Evolutionary conservation across 1,140 invertebrate species (phyloP).

Genomic region (Drosophila gunungcola): DNA sequence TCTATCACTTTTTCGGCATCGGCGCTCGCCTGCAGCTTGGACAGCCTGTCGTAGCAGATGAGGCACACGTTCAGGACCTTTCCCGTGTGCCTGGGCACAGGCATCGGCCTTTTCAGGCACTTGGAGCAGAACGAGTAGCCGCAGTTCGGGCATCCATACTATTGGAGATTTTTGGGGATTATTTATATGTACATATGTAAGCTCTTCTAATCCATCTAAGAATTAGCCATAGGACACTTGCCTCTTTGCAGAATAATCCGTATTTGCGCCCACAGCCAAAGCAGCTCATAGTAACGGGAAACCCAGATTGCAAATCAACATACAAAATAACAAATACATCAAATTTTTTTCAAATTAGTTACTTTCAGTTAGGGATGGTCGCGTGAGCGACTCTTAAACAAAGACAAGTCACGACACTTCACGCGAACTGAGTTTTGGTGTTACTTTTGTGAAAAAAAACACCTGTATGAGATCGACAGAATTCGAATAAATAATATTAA

Average conservation of each 20-base stretch:
- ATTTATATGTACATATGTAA: neutral
- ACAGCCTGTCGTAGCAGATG: constrained; percentile 75
- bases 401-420: too few relatives aligned
- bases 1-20: constrained; percentile 72
- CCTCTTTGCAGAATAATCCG: constrained; percentile 86
- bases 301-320: neutral
- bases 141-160: constrained; percentile 88
- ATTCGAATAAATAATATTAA: too few relatives aligned
- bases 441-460: too few relatives aligned
- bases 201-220: neutral
- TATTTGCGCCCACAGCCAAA: constrained; percentile 85
- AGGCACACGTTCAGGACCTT: constrained; percentile 75
- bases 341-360: neutral
- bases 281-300: constrained; percentile 83
- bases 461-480: too few relatives aligned
- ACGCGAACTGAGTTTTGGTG: too few relatives aligned
- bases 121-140: constrained; percentile 88
- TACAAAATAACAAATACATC: constrained; percentile 1
- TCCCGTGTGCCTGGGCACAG: constrained; percentile 75
- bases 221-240: constrained; percentile 44
- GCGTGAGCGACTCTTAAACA: neutral
- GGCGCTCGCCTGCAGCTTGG: constrained; percentile 58
- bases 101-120: constrained; percentile 87
- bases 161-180: neutral
- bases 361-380: neutral